These are phyloP conservation scores for Lasioglossum leucozonium DNA, from an alignment of 2,888 invertebrate genomes.

Conservation along the genomic window DNA sequence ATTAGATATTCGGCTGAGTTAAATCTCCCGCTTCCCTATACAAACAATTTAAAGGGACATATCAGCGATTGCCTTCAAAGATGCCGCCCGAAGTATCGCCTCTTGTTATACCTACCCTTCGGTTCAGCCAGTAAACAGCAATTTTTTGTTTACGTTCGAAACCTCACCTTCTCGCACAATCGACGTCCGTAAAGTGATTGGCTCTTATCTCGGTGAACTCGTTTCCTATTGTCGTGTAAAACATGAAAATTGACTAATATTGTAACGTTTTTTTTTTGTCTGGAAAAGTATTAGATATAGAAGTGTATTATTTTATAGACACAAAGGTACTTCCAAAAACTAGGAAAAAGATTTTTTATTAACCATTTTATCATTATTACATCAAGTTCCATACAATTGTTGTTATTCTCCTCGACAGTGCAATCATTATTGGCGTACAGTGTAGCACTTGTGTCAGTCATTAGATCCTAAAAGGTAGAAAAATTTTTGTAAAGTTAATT, in stretches of 20 bases:
- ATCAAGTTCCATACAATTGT: neutral
- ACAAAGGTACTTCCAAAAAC: neutral
- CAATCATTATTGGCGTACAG: neutral
- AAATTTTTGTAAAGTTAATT: no score
- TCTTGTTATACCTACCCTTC: neutral
- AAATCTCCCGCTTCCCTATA: neutral
- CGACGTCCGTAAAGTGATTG: neutral
- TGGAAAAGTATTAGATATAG: neutral
- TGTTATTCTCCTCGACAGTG: neutral
- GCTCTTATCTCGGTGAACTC: neutral
- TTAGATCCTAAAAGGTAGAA: neutral
- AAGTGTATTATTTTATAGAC: neutral
- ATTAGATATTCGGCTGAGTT: neutral
- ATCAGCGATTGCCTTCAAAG: neutral
- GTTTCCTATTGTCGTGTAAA: neutral
- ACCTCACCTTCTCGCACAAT: neutral
- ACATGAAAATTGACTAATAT: neutral
- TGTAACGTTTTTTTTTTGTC: neutral
- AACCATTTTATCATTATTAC: neutral
- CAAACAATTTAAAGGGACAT: neutral
- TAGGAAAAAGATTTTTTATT: neutral
- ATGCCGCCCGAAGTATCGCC: neutral
- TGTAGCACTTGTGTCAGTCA: neutral
- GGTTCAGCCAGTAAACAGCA: constrained; percentile 22
- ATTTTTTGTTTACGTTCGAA: constrained; percentile 39